Base-by-base conservation (phyloP, 2,797 vertebrate species). In the Karalla daura region DNA sequence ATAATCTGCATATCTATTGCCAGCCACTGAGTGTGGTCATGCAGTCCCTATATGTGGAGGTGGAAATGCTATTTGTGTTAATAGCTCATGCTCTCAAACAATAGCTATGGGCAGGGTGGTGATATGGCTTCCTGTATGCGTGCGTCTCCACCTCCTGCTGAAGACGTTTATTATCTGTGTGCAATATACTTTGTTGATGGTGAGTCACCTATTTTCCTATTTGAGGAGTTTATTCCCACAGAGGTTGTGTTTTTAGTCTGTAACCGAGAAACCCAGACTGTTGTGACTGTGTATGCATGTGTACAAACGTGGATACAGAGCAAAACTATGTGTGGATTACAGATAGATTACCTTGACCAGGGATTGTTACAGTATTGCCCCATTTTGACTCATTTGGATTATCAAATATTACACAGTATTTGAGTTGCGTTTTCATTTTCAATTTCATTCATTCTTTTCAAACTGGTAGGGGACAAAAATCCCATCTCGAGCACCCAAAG, bases 1-100 rank as follows among this genome's bases (percentile, higher is more conserved):
- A 56, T 66, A 63, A 77, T 71, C 59, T 71, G 27, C 66, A 73
- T 63, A 79, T 67, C 69, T 56, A 39, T 66, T 63, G 55, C 36
- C 49, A 56, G 30, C 40, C 39, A 37, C 18, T 37, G 46, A 70
- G 43, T n/a, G 5, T 0, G 7, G 7, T 56, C 33, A 58, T 45
- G 10, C 49, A 20, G 2, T 18, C 5, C 27, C 36, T 23, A 36
- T 32, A 39, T n/a, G 15, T 17, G 35, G 8, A 50, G 32, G 27
- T 20, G 41, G n/a, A 64, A 35, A 68, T 30, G 30, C 24, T 65
- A 66, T 76, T 59, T 53, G 35, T 54, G 56, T 20, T 58, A 71
- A 70, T 47, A 41, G 47, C 43, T 50, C 28, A 43, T 52, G 24
- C 59, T 27, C 36, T 54, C 35, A 23, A 68, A 62, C 66, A 71